Evolutionary conservation across 37 sponge, comb jelly and placozoan species (phyloP), one percentile per base, ranked within the genome.

Genomic region (Spongia lamella): DNA sequence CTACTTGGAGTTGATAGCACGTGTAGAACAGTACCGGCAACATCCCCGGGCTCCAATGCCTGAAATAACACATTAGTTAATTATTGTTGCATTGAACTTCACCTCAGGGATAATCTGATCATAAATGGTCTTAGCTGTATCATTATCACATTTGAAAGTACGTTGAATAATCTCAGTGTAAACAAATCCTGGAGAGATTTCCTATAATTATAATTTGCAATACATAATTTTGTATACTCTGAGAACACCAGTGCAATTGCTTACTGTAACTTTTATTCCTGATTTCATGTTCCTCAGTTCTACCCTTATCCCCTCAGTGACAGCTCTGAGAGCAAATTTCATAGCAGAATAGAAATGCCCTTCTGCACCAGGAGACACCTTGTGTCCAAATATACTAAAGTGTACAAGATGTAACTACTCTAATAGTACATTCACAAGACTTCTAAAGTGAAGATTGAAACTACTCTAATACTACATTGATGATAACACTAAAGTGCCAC

Each of bases 101-200:
- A 43, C 47, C 47, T 43, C 47, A 43, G 7, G 5, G 47, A 9
- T 9, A 13, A 43, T 43, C 9, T 43, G 47, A 9, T 43, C 47
- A 43, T 13, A 43, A 9, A 43, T 43, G 47, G 5, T 43, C 9
- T 43, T 43, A 9, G 38, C 76, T 31, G 52, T 61, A 36, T 66
- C 51, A n/a, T 83, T 68, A 11, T 51, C 67, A 2, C 2, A 3
- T 22, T 56, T 34, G 1, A 25, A 25, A 1, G 70, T 30, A 37
- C 84, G 47, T 4, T 68, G 76, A 34, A 37, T 22, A 43, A 83
- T 66, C 54, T 83, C 84, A 17, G 84, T 75, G 16, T 40, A 34
- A 3, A 83, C 84, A 25, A 75, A 25, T 17, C 84, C 84, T 3
- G 84, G 84, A 13, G 76, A 83, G 14, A 83, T 75, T 29, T n/a